Conservation (phyloP, 2,888 invertebrate genomes). For the Catocala sponsa region DNA sequence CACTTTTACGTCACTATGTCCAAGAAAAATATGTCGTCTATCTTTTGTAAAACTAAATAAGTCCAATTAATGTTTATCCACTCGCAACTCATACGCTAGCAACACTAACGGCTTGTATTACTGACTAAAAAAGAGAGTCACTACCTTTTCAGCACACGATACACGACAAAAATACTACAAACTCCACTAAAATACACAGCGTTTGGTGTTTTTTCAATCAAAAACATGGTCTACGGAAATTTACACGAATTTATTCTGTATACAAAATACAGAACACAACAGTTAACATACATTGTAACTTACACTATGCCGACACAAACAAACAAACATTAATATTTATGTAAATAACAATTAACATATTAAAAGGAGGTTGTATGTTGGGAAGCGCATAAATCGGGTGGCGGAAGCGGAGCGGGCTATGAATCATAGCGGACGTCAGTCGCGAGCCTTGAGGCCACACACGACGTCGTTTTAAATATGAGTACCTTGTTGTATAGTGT, state of each 20-base stretch:
- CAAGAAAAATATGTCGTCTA: too few species aligned
- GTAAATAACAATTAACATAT: conserved; percentile 55
- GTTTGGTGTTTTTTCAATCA: too few species aligned
- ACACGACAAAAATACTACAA: too few species aligned
- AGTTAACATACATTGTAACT: conserved; percentile 20
- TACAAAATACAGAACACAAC: background rate
- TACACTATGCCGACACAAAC: conserved; percentile 38
- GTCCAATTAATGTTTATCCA: too few species aligned
- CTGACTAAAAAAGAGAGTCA: too few species aligned
- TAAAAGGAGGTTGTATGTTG: conserved; percentile 47
- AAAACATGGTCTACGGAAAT: too few species aligned
- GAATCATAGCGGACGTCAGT: conserved; percentile 48
- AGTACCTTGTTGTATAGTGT: conserved; percentile 27
- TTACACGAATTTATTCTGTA: background rate
- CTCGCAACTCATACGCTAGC: too few species aligned
- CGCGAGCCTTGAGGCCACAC: conserved; percentile 31
- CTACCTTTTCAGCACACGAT: too few species aligned
- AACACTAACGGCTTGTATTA: too few species aligned
- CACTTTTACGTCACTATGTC: too few species aligned
- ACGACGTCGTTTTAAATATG: conserved; percentile 14
- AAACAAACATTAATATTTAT: conserved; percentile 54
- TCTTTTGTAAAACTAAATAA: too few species aligned
- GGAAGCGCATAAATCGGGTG: conserved; percentile 46
- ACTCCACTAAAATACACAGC: too few species aligned
- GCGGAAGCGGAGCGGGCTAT: conserved; percentile 45